Base-by-base conservation (phyloP, 2,888 invertebrate species). In the Electrophaes corylata region DNA sequence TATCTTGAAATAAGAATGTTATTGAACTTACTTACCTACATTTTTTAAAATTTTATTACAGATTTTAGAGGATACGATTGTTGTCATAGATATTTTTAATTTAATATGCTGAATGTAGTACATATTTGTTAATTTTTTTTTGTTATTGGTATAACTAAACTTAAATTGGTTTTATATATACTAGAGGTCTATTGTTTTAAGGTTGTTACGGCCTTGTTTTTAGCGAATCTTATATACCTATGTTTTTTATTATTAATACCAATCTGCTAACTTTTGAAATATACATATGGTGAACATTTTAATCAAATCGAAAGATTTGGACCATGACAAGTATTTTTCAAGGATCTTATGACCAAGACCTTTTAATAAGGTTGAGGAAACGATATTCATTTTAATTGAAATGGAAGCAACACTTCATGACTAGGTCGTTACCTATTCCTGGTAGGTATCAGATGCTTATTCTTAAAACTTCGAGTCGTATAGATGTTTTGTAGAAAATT, bases 291-390 rank as follows among this genome's bases (percentile, higher is more conserved):
- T 35, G 23, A 16, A 47, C 37, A 11, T 48, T 14, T 23, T 8
- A 14, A 37, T 47, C 35, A 37, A 47, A 14, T 37, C 5, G 12
- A 16, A 11, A 46, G 12, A 19, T 31, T 20, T 37, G 26, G 18
- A 54, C 29, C 29, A 43, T 43, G 26, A 44, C 26, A n/a, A 49
- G 19, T n/a, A 49, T 49, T 37, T 47, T 33, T 16, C 41, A 47
- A 47, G 47, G 48, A 26, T 54, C 14, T 23, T 16, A 23, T 33
- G 33, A 41, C 33, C 54, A 23, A 41, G 33, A 41, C 33, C 54
- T 23, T 54, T 35, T n/a, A 11, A 33, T 18, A 14, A 37, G 14
- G 35, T 43, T 37, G 29, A 39, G 45, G 45, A 45, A 44, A 56
- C 44, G 11, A 31, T 37, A 39, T 49, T 49, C 4, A 14, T 43